Percentiles rank a stretch among this genome's conserved stretches.
Evolutionary conservation across 2,113 vertebrate species (phyloP).

Genomic region (Pterocles orientalis): DNA sequence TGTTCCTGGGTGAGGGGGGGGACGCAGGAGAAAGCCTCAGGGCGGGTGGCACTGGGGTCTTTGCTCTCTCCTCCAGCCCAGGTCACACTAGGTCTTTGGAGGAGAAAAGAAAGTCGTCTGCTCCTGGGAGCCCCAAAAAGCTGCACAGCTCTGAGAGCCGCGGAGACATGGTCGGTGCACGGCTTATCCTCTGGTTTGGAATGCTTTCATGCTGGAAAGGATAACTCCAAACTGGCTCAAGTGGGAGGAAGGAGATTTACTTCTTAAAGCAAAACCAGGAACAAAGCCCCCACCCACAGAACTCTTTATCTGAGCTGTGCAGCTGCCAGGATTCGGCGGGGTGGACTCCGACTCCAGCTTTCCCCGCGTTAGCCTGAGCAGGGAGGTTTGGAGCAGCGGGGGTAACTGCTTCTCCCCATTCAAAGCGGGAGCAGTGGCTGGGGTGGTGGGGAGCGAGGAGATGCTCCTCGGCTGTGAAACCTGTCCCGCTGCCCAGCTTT

Average conservation of each 20-base stretch:
- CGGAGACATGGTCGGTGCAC: rapidly evolving
- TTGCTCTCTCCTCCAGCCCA: not conserved
- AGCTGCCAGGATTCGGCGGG: not conserved
- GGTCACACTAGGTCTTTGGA: not conserved
- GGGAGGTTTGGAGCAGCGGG: not conserved
- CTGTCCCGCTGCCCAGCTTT: not conserved
- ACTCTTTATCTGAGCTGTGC: not conserved
- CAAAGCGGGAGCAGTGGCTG: not conserved
- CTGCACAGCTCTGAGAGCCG: not conserved
- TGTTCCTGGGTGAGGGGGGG: not conserved
- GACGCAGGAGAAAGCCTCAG: not conserved
- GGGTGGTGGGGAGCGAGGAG: not conserved
- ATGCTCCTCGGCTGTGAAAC: not conserved
- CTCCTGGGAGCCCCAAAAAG: not conserved
- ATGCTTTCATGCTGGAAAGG: not conserved
- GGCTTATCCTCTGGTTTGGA: not conserved
- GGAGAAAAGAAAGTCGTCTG: not conserved
- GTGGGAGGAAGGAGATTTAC: not conserved
- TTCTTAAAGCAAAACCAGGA: not conserved
- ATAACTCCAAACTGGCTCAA: not conserved
- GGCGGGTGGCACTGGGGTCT: not conserved
- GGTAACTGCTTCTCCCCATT: not conserved
- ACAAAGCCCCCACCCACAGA: not conserved
- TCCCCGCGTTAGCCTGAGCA: rapidly evolving
- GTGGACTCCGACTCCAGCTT: not conserved